Conservation (phyloP, 2,888 invertebrate species). For the Tubulanus polymorphus region DNA sequence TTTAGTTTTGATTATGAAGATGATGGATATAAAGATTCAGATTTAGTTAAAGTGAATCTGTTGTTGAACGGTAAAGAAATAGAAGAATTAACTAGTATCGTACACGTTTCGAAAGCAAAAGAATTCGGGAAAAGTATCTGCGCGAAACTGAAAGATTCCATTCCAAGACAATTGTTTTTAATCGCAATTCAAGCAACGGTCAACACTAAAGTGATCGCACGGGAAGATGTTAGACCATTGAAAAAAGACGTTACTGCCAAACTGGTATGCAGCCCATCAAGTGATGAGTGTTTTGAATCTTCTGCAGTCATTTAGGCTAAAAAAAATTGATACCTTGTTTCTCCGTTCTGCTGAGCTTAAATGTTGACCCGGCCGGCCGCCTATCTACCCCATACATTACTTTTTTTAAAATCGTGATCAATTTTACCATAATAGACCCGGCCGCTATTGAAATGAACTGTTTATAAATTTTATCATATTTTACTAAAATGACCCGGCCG, state of each 20-base stretch:
- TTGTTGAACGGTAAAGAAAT: slow-evolving; percentile 72
- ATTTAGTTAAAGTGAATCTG: slow-evolving; percentile 69
- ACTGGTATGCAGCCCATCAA: slow-evolving; percentile 71
- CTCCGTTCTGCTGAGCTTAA: too few relatives aligned
- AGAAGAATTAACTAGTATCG: slow-evolving; percentile 80
- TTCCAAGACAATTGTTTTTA: slow-evolving; percentile 80
- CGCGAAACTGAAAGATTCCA: slow-evolving; percentile 72
- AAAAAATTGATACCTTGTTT: too few relatives aligned
- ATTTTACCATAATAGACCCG: too few relatives aligned
- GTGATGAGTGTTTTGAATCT: too few relatives aligned
- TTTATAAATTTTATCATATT: too few relatives aligned
- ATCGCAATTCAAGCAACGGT: slow-evolving; percentile 83
- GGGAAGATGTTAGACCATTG: slow-evolving; percentile 81
- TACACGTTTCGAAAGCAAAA: slow-evolving; percentile 64
- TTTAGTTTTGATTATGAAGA: slow-evolving; percentile 54
- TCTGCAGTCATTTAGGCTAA: too few relatives aligned
- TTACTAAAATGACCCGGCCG: too few relatives aligned
- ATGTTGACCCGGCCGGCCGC: too few relatives aligned
- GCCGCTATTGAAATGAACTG: too few relatives aligned
- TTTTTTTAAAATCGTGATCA: too few relatives aligned
- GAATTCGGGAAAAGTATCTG: slow-evolving; percentile 58
- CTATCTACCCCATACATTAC: too few relatives aligned
- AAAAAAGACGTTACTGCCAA: slow-evolving; percentile 92
- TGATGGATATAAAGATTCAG: slow-evolving; percentile 68
- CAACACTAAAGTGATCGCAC: slow-evolving; percentile 72